These are phyloP conservation scores for Drosophila austrosaltans DNA, from an alignment of 2,888 invertebrate species.

Conservation along the genomic window DNA sequence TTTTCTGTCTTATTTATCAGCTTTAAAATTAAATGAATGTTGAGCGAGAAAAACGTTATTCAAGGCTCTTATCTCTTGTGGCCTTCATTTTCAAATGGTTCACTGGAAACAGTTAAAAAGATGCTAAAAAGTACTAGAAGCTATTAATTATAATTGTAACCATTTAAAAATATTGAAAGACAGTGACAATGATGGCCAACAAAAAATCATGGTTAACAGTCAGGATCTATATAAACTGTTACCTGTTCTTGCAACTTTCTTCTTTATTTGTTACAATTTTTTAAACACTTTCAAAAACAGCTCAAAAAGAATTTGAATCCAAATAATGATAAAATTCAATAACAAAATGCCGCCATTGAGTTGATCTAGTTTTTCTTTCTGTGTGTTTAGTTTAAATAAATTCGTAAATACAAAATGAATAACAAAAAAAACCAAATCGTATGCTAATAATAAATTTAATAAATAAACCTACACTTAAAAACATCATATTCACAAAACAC, in stretches of 20 bases:
- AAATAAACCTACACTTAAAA: constrained; percentile 51
- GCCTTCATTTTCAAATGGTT: too few species aligned
- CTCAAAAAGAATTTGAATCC: neutral
- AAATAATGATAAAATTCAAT: neutral
- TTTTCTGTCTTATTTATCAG: too few species aligned
- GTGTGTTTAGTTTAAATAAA: constrained; percentile 71
- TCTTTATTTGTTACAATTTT: neutral
- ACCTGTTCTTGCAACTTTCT: neutral
- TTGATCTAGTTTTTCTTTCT: constrained; percentile 51
- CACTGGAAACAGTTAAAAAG: too few species aligned
- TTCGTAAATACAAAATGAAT: neutral
- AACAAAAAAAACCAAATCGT: constrained; percentile 13
- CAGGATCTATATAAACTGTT: too few species aligned
- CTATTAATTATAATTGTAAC: too few species aligned
- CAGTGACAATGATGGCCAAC: too few species aligned
- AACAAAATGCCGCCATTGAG: neutral
- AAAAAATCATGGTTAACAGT: too few species aligned
- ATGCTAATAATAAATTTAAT: constrained; percentile 38
- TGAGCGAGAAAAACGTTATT: too few species aligned
- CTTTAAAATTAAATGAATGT: too few species aligned
- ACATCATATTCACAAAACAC: constrained; percentile 33
- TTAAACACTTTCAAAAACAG: neutral
- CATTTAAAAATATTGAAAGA: too few species aligned
- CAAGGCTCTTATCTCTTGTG: too few species aligned
- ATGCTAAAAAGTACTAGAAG: too few species aligned